Evolutionary conservation across 2,888 invertebrate species (phyloP).

Genomic region (Caenorhabditis panamensis): DNA sequence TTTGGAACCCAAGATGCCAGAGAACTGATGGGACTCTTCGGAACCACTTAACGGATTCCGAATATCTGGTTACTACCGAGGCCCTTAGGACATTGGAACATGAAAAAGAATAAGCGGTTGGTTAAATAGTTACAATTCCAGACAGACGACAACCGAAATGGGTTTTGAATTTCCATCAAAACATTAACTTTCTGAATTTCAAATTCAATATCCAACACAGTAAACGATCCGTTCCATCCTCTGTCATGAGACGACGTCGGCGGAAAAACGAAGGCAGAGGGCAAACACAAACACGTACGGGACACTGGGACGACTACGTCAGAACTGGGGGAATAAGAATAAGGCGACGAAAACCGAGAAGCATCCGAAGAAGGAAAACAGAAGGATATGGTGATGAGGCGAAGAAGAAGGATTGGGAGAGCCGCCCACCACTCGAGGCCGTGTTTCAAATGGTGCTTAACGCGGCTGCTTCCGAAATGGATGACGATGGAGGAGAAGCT

Average conservation of each 20-base stretch:
- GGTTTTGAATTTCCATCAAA: constrained; percentile 56
- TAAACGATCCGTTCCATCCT: constrained; percentile 30
- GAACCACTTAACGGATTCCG: too few relatives aligned
- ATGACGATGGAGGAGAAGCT: constrained; percentile 35
- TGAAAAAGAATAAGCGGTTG: not conserved
- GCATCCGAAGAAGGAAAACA: constrained; percentile 27
- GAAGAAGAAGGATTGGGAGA: constrained; percentile 9
- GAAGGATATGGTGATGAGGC: constrained; percentile 19
- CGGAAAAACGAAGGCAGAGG: constrained; percentile 26
- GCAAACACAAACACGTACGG: constrained; percentile 31
- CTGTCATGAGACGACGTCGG: not conserved
- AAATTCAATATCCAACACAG: constrained; percentile 35
- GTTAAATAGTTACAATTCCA: not conserved
- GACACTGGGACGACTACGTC: constrained; percentile 28
- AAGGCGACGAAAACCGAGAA: too few relatives aligned
- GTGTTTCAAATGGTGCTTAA: constrained; percentile 58
- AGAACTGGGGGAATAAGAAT: constrained; percentile 16
- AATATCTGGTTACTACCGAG: too few relatives aligned
- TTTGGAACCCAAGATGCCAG: too few relatives aligned
- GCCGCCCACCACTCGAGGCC: constrained; percentile 53
- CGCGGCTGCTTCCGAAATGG: constrained; percentile 38
- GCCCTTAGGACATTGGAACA: not conserved
- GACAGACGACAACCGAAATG: not conserved
- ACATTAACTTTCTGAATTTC: constrained; percentile 43
- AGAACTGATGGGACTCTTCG: too few relatives aligned